Conservation (phyloP, 2,113 vertebrate genomes). For the Dermatemys mawii region DNA sequence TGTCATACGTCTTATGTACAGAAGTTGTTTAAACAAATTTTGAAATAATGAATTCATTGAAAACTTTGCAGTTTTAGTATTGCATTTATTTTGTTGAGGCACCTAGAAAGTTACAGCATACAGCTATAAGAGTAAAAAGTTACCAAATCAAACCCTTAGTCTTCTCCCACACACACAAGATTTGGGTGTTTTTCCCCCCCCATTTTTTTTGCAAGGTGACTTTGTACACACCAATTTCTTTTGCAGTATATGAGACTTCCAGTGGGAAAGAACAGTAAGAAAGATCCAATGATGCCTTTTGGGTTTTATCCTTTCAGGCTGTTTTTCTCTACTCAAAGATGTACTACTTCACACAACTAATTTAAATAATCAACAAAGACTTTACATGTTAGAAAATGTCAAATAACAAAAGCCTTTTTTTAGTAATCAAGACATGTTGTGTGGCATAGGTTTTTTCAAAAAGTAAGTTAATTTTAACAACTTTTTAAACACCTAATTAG, state of each 20-base stretch:
- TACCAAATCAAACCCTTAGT: neutral
- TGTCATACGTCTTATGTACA: neutral
- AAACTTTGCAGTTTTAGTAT: neutral
- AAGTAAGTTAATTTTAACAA: neutral
- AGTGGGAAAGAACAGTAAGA: neutral
- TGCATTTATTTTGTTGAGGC: neutral
- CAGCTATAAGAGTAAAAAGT: neutral
- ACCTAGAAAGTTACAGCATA: neutral
- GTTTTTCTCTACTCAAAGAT: neutral
- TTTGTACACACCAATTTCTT: neutral
- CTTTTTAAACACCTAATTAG: neutral
- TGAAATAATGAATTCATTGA: neutral
- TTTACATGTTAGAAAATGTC: neutral
- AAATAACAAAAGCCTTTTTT: neutral
- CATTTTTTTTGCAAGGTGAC: neutral
- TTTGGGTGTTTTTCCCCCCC: neutral
- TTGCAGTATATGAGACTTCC: neutral
- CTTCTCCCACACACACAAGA: rapidly evolving
- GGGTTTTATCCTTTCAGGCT: neutral
- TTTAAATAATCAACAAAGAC: neutral
- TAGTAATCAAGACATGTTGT: neutral
- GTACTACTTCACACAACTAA: neutral
- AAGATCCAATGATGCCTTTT: neutral
- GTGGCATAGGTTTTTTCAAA: neutral
- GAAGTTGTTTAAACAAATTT: too few species aligned